Conservation (phyloP, 2,113 vertebrate genomes). For the Setophaga petechia region DNA sequence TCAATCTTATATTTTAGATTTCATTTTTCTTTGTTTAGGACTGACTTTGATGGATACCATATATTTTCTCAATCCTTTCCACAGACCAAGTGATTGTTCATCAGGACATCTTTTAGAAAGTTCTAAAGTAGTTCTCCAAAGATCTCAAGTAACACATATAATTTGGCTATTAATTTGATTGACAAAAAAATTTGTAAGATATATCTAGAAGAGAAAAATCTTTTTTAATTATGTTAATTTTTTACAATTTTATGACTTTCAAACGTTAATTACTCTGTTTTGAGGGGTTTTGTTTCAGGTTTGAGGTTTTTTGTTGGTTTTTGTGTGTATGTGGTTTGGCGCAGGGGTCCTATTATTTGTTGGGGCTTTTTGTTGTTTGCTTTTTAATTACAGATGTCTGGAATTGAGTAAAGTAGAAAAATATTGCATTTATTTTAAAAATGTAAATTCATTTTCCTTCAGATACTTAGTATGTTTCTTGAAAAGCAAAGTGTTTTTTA, state of each 20-base stretch:
- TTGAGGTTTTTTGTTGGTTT: accelerated
- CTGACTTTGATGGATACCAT: conserved; percentile 36
- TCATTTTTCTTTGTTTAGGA: conserved; percentile 35
- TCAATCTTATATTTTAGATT: neutral
- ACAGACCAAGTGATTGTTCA: neutral
- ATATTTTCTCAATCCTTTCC: conserved; percentile 9
- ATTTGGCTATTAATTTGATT: neutral
- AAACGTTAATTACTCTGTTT: neutral
- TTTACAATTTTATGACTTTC: neutral
- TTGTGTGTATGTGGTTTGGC: neutral
- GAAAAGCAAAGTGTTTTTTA: accelerated
- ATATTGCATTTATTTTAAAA: neutral
- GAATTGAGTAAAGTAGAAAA: neutral
- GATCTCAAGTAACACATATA: neutral
- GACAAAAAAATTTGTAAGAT: neutral
- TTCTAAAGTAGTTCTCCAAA: neutral
- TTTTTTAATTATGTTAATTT: neutral
- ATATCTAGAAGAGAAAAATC: neutral
- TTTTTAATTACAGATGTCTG: neutral
- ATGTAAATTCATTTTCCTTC: neutral
- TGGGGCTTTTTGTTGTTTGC: neutral
- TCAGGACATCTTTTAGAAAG: neutral
- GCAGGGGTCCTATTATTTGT: neutral
- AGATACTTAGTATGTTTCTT: neutral
- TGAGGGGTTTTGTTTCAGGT: accelerated